Percentiles rank a stretch among this genome's conserved stretches.
phyloP scores from a whole-genome alignment of 2,113 vertebrate species.

The Riparia riparia region DNA sequence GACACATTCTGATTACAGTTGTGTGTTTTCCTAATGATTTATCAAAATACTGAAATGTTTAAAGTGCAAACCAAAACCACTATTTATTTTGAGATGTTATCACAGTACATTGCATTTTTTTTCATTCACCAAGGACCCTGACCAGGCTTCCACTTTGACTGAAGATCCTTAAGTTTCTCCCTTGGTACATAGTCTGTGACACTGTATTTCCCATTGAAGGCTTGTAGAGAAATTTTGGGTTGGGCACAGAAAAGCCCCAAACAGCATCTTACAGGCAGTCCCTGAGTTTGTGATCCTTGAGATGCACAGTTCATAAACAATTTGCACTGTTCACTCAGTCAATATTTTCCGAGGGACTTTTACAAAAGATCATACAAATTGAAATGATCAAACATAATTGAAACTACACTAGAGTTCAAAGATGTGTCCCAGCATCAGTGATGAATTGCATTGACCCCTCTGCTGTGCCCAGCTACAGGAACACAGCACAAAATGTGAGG shows the following conservation, averaged over 20 bases:
- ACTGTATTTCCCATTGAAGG: background rate
- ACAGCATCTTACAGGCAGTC: background rate
- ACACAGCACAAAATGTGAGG: accelerated
- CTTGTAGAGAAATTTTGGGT: background rate
- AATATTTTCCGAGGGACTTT: background rate
- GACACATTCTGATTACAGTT: background rate
- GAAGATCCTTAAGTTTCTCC: background rate
- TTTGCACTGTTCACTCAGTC: background rate
- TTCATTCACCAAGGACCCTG: background rate
- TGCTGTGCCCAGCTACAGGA: background rate
- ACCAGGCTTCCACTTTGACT: background rate
- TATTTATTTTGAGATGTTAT: background rate
- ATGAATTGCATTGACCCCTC: background rate
- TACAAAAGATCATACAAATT: background rate
- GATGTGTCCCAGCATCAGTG: background rate
- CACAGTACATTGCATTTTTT: background rate
- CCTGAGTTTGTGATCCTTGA: background rate
- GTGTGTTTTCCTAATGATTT: background rate
- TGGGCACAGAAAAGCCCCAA: background rate
- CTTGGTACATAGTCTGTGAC: background rate
- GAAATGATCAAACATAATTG: background rate
- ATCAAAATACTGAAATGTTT: background rate
- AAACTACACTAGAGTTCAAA: background rate
- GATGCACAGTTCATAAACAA: background rate
- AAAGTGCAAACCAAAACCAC: background rate